Conservation (phyloP, 23 tunicate species). For the Trididemnum nubilum region DNA sequence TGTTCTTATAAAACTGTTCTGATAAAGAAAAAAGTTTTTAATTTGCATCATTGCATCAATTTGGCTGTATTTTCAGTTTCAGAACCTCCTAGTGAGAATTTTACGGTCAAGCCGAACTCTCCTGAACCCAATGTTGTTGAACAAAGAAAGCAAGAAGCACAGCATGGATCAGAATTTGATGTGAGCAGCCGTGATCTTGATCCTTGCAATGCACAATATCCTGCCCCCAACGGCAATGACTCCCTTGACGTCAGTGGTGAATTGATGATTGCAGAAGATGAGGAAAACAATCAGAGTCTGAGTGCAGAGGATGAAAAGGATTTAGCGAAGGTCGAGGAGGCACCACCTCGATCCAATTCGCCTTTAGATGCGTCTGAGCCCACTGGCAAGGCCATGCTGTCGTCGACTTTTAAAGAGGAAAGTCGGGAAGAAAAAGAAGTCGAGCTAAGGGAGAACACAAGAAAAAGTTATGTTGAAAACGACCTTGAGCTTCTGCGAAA, state of each 20-base stretch:
- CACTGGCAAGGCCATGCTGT: not conserved
- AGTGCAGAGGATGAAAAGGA: not conserved
- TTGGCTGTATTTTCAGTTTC: too few species aligned
- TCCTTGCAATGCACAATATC: too few species aligned
- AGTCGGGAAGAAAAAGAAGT: not conserved
- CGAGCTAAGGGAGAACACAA: not conserved
- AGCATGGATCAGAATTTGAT: too few species aligned
- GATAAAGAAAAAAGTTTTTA: too few species aligned
- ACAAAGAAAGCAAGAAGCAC: too few species aligned
- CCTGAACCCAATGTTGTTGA: too few species aligned
- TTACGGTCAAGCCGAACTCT: too few species aligned
- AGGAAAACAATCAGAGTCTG: not conserved
- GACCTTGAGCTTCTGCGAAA: conserved; percentile 37
- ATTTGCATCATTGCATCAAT: too few species aligned
- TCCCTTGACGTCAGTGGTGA: not conserved
- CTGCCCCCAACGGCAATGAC: not conserved
- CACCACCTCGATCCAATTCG: not conserved
- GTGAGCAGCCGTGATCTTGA: too few species aligned
- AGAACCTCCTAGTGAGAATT: too few species aligned
- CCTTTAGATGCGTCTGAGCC: not conserved
- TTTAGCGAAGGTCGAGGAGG: not conserved
- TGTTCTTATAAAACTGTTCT: too few species aligned
- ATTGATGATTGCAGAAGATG: not conserved
- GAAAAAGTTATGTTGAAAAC: not conserved
- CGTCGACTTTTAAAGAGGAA: not conserved